Conservation (phyloP, 2,888 invertebrate genomes). For the Netelia fuscicornis region DNA sequence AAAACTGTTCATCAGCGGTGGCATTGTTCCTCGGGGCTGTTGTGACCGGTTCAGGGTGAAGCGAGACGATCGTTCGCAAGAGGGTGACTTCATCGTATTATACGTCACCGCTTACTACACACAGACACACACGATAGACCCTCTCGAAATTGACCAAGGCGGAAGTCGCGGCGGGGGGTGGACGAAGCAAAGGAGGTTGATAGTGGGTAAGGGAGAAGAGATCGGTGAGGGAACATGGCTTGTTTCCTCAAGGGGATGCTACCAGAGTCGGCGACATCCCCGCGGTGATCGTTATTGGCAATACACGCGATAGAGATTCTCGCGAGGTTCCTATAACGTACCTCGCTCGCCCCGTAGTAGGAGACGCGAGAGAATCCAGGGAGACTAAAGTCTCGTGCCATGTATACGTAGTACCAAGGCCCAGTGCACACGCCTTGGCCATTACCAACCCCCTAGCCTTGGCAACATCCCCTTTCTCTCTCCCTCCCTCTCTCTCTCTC, state of each 20-base stretch:
- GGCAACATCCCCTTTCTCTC: conserved; percentile 36
- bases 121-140: not conserved
- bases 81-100: conserved; percentile 27
- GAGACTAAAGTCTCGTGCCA: conserved; percentile 12
- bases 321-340: not conserved
- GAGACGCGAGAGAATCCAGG: not conserved
- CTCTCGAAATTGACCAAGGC: conserved; percentile 35
- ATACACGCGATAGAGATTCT: conserved; percentile 55
- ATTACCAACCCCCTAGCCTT: conserved; percentile 59
- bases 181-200: not conserved
- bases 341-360: not conserved
- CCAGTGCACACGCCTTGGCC: conserved; percentile 64
- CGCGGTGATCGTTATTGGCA: conserved; percentile 66
- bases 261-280: conserved; percentile 43
- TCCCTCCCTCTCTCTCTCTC: not conserved
- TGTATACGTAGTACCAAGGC: conserved; percentile 24
- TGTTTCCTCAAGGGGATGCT: conserved; percentile 41
- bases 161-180: conserved; percentile 34
- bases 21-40: conserved; percentile 48
- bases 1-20: conserved; percentile 24
- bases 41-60: not conserved
- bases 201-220: not conserved
- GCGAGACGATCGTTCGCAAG: not conserved
- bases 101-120: not conserved
- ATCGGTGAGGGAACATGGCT: conserved; percentile 29